phyloP scores from a whole-genome alignment of 2,113 vertebrate species.

The Mohoua ochrocephala region DNA sequence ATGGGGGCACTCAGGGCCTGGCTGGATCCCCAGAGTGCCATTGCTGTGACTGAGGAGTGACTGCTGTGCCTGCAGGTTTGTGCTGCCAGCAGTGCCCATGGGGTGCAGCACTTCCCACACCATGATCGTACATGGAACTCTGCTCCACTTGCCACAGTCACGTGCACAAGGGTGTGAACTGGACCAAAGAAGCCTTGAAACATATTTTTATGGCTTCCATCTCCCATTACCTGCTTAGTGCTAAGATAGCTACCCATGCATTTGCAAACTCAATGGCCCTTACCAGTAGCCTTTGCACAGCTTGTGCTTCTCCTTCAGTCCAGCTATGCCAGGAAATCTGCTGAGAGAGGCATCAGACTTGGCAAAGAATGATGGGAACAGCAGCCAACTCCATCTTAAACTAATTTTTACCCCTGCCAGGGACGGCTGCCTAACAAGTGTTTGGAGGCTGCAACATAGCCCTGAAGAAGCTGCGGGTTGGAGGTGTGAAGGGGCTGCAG shows the following conservation, averaged over 20 bases:
- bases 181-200: background rate
- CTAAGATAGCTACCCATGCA: background rate
- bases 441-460: background rate
- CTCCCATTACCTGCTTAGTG: background rate
- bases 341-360: background rate
- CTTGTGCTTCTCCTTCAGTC: background rate
- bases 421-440: background rate
- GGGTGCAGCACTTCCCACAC: rapidly evolving
- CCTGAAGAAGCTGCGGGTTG: background rate
- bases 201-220: background rate
- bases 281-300: background rate
- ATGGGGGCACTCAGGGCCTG: rapidly evolving
- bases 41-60: rapidly evolving
- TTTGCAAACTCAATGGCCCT: background rate
- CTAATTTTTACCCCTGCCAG: background rate
- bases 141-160: background rate
- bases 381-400: background rate
- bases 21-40: background rate
- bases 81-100: rapidly evolving
- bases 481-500: background rate
- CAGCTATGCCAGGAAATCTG: background rate
- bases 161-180: background rate
- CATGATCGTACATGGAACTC: rapidly evolving
- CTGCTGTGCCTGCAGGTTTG: background rate
- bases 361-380: background rate